Percentiles rank a stretch among this genome's conserved stretches.
Evolutionary conservation across 2,113 vertebrate genomes (phyloP).

Genomic region (Oncorhynchus mykiss): DNA sequence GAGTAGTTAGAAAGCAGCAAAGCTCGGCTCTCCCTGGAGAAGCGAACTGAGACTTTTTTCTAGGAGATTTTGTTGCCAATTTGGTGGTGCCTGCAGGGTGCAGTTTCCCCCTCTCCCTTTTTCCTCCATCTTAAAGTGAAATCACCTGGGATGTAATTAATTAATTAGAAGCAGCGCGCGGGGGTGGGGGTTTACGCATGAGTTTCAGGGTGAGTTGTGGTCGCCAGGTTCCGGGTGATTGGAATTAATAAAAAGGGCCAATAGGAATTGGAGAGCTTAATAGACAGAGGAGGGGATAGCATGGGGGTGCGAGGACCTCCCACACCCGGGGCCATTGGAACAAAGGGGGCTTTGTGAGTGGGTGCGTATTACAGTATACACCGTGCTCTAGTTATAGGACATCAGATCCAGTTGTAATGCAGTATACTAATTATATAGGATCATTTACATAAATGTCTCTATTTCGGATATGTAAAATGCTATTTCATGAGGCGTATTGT

Average conservation of each 20-base stretch:
- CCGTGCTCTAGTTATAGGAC: slow-evolving; percentile 32
- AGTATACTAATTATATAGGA: slow-evolving; percentile 40
- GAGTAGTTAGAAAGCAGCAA: slow-evolving; percentile 54
- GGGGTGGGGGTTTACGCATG: slow-evolving; percentile 50
- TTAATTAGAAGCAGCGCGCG: slow-evolving; percentile 73
- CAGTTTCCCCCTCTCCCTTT: slow-evolving; percentile 52
- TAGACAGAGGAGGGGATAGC: slow-evolving; percentile 43
- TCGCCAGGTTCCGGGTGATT: slow-evolving; percentile 76
- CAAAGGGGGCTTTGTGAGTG: slow-evolving; percentile 67
- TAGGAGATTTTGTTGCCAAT: slow-evolving; percentile 63
- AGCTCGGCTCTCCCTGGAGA: slow-evolving; percentile 43
- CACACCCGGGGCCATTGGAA: slow-evolving; percentile 49
- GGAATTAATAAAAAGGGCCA: slow-evolving; percentile 76
- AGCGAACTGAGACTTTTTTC: slow-evolving; percentile 52
- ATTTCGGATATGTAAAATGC: slow-evolving; percentile 38
- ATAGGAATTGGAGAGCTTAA: slow-evolving; percentile 70
- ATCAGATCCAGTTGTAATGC: slow-evolving; percentile 35
- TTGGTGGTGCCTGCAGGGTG: slow-evolving; percentile 64
- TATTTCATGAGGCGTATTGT: slow-evolving; percentile 6
- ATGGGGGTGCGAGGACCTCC: slow-evolving; percentile 54
- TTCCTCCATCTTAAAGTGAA: slow-evolving; percentile 53
- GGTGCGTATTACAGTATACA: slow-evolving; percentile 46
- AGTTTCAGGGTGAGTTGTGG: slow-evolving; percentile 70
- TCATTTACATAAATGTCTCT: slow-evolving; percentile 29
- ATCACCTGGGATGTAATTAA: slow-evolving; percentile 79